Conservation (phyloP, 23 tunicate genomes). For the Trididemnum miniatum region DNA sequence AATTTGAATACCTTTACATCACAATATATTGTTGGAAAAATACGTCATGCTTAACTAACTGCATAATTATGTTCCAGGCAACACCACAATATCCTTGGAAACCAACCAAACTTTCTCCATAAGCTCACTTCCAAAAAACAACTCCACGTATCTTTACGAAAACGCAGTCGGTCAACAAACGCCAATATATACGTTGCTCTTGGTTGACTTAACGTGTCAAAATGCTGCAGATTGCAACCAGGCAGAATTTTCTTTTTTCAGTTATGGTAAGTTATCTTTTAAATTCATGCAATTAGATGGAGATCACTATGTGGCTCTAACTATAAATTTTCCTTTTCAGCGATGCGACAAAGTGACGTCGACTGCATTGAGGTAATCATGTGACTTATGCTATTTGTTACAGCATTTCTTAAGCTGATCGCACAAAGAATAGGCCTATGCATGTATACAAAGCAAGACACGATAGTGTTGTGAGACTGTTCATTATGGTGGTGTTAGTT, state of each 20-base stretch:
- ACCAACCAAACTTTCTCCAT: neutral
- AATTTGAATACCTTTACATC: no score
- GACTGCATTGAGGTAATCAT: slow-evolving; percentile 40
- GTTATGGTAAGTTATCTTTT: slow-evolving; percentile 1
- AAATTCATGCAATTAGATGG: slow-evolving; percentile 5
- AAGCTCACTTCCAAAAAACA: neutral
- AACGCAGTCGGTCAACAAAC: neutral
- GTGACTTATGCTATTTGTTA: no score
- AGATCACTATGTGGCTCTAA: slow-evolving; percentile 13
- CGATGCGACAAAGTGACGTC: slow-evolving; percentile 18
- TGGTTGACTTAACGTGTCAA: neutral
- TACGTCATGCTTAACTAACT: no score
- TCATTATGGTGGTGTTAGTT: no score
- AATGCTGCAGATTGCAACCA: neutral
- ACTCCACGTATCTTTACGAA: neutral
- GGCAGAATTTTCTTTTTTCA: neutral
- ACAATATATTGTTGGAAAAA: no score
- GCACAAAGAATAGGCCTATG: no score
- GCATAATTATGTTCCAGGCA: neutral
- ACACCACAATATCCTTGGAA: neutral
- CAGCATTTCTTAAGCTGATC: no score
- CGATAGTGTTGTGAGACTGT: no score
- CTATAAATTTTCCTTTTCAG: slow-evolving; percentile 20
- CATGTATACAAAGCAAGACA: no score
- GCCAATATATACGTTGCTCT: neutral